phyloP scores from a whole-genome alignment of 2,113 vertebrate species.

The Mirza zaza region DNA sequence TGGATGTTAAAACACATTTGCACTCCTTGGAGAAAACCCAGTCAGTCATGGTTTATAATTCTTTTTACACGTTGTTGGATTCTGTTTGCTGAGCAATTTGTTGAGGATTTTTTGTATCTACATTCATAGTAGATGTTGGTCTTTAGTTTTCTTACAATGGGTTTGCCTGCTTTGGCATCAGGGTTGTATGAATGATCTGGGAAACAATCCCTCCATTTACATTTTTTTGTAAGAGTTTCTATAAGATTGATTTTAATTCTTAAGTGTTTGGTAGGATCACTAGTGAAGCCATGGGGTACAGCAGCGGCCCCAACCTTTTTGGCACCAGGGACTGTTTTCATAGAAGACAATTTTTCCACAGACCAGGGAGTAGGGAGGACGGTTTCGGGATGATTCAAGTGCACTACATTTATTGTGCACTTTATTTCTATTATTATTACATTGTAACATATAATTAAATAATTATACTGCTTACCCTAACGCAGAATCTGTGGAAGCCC shows the following conservation, averaged over 20 bases:
- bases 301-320: too few relatives aligned
- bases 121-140: too few relatives aligned
- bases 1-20: neutral
- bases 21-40: too few relatives aligned
- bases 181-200: neutral
- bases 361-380: too few relatives aligned
- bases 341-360: too few relatives aligned
- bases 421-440: too few relatives aligned
- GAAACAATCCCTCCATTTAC: neutral
- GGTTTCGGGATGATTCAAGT: too few relatives aligned
- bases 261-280: neutral
- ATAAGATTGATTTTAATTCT: neutral
- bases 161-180: neutral
- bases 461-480: too few relatives aligned
- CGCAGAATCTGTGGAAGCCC: too few relatives aligned
- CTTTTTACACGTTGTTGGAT: neutral
- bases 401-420: too few relatives aligned
- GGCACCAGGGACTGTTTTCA: too few relatives aligned
- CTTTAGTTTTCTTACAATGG: neutral
- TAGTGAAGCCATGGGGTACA: neutral
- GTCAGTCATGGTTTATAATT: neutral
- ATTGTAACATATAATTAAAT: too few relatives aligned
- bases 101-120: neutral
- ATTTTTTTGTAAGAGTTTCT: neutral
- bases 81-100: neutral